Evolutionary conservation across 2,888 invertebrate genomes (phyloP).

Genomic region (Flexamia atlantica): DNA sequence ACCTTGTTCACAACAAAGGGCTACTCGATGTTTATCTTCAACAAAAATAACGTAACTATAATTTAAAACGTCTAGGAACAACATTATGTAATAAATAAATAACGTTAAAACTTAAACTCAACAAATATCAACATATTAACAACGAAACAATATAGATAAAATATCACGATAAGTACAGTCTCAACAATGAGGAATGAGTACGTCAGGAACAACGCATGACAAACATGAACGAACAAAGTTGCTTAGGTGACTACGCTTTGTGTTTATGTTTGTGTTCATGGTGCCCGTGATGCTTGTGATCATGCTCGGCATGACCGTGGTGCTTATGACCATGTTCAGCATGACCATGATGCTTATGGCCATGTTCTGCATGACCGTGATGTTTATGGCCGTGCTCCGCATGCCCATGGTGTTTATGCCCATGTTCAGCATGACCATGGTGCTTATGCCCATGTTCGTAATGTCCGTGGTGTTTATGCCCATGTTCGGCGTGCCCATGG

Average conservation of each 20-base stretch:
- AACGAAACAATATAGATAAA: not conserved
- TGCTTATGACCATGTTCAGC: slow-evolving; percentile 29
- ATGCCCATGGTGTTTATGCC: slow-evolving; percentile 35
- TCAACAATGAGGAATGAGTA: not conserved
- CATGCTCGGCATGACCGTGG: slow-evolving; percentile 41
- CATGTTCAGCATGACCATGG: slow-evolving; percentile 45
- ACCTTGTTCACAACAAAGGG: too few species aligned
- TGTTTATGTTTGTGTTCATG: slow-evolving; percentile 1
- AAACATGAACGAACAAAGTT: not conserved
- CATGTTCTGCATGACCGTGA: slow-evolving; percentile 48
- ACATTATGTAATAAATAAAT: not conserved
- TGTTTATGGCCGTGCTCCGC: slow-evolving; percentile 29
- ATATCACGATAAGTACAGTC: not conserved
- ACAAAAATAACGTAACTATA: not conserved
- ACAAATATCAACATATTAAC: slow-evolving; percentile 9
- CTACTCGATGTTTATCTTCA: too few species aligned
- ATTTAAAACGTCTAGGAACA: not conserved
- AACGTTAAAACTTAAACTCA: not conserved
- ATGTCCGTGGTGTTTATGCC: slow-evolving; percentile 27
- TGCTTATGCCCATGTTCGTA: slow-evolving; percentile 27
- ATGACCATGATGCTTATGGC: slow-evolving; percentile 30
- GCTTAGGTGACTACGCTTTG: slow-evolving; percentile 3
- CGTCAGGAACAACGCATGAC: not conserved
- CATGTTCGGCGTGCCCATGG: slow-evolving; percentile 21
- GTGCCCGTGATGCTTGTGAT: slow-evolving; percentile 23